Evolutionary conservation across 1,140 invertebrate genomes (phyloP), one percentile per base, ranked within the genome.

Genomic region (Globodera ellingtonae): DNA sequence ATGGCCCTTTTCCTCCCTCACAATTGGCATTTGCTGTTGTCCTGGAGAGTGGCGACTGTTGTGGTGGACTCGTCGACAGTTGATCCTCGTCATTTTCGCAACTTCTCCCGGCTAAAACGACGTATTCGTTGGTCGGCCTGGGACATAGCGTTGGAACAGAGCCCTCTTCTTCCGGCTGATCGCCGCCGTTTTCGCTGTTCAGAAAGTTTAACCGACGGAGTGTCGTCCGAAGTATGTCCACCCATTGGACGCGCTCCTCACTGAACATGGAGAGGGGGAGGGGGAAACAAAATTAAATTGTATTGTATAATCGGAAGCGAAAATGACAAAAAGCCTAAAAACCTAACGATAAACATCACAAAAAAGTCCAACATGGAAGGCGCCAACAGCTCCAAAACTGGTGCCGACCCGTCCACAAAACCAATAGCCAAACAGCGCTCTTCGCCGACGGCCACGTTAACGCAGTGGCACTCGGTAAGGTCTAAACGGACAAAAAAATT

Each of bases 351-450:
- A 24, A 47, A 18, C 6, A 62, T 62, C 13, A 62, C 10, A 59
- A 46, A 44, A 9, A 79, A 79, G 18, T 21, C 79, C 6, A 47
- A 81, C 80, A 73, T 15, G 48, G 69, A 79, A 24, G 76, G 67
- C 24, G 78, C 78, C 71, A 47, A 59, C 52, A 81, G 72, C 48
- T 81, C 80, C 44, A 81, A 46, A 35, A 73, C 50, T 6, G 79
- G 80, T n/a, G 56, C 35, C 6, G 66, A 56, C n/a, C 78, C 59
- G 46, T 81, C 80, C 67, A 24, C 35, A 52, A 81, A 81, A 35
- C 80, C 80, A 67, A 81, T 81, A 21, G 62, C 35, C 35, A 81
- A 79, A 24, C 78, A 80, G 8, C 80, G 35, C 46, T 81, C 80
- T 21, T 81, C 80, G 9, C 80, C 80, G 21, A 81, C 52, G 47